These are phyloP conservation scores for Subacronicta megacephala DNA, from an alignment of 2,888 invertebrate species.

Conservation along the genomic window DNA sequence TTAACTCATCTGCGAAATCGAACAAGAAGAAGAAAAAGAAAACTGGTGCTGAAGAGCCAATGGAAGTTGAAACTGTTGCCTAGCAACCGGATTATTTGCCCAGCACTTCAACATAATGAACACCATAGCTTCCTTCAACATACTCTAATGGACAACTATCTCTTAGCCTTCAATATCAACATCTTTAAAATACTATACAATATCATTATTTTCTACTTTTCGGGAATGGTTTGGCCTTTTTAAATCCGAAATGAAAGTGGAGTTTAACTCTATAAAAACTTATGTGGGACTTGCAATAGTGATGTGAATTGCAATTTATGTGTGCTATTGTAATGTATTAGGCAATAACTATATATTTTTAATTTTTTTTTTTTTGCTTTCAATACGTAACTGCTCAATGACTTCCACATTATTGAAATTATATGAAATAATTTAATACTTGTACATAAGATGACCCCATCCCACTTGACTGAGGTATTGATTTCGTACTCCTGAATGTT, in stretches of 20 bases:
- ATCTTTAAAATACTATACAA: conserved; percentile 16
- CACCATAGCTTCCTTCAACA: conserved; percentile 64
- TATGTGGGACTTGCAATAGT: conserved; percentile 21
- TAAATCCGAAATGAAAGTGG: conserved; percentile 16
- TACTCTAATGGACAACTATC: conserved; percentile 51
- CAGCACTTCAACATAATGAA: conserved; percentile 55
- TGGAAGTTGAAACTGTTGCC: conserved; percentile 90
- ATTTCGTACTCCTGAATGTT: conserved; percentile 23
- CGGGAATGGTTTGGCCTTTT: conserved; percentile 25
- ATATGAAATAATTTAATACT: conserved; percentile 26
- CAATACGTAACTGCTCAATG: conserved; percentile 32
- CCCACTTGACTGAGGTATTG: conserved; percentile 43
- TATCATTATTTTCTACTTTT: conserved; percentile 25
- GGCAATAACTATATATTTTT: conserved; percentile 16
- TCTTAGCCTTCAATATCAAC: conserved; percentile 25
- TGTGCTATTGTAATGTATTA: conserved; percentile 32
- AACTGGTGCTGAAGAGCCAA: conserved; percentile 90
- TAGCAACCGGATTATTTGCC: conserved; percentile 65
- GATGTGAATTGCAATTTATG: conserved; percentile 17
- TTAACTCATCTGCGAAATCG: conserved; percentile 94
- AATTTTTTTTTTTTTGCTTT: conserved; percentile 31
- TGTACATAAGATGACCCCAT: conserved; percentile 42
- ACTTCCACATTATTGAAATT: conserved; percentile 40
- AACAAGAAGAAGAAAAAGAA: conserved; percentile 98
- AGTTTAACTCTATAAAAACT: conserved; percentile 11